Percentiles rank a stretch among this genome's conserved stretches.
phyloP scores from a whole-genome alignment of 2,888 invertebrate species.

The Cheilosia scutellata region DNA sequence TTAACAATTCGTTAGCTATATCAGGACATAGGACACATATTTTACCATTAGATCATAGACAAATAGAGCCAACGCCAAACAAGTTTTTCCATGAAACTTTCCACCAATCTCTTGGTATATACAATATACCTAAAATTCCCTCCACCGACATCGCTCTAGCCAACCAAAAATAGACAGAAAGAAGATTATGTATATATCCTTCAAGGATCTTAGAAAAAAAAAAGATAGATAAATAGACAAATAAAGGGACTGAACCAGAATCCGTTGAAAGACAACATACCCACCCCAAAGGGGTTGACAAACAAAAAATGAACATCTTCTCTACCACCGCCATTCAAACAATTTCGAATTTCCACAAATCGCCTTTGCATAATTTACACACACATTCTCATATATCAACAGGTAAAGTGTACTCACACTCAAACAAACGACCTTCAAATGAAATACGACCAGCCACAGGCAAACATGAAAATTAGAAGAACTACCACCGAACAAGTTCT shows the following conservation, averaged over 20 bases:
- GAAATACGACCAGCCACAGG: conserved; percentile 8
- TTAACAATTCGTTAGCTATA: too few relatives aligned
- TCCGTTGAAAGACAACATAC: conserved; percentile 41
- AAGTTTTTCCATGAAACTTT: background rate
- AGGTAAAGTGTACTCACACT: conserved; percentile 57
- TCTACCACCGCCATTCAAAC: conserved; percentile 32
- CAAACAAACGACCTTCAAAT: conserved; percentile 63
- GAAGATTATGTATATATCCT: background rate
- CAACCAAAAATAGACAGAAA: conserved; percentile 49
- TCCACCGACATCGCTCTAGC: conserved; percentile 36
- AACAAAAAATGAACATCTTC: conserved; percentile 7
- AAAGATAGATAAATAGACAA: conserved; percentile 42
- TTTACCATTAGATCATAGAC: background rate
- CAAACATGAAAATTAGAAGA: conserved; percentile 11
- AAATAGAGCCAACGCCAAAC: background rate
- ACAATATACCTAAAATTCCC: conserved; percentile 1
- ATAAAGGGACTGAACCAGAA: conserved; percentile 59
- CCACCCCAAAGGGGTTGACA: conserved; percentile 62
- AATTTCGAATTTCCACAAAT: conserved; percentile 48
- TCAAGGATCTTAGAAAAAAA: conserved; percentile 31
- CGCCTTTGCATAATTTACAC: conserved; percentile 40
- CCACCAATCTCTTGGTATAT: conserved; percentile 18
- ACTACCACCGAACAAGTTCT: conserved; percentile 57
- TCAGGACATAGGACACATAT: too few relatives aligned
- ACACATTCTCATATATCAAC: conserved; percentile 52